Evolutionary conservation across 2,797 vertebrate species (phyloP).

Genomic region (Poeciliopsis gracilis): DNA sequence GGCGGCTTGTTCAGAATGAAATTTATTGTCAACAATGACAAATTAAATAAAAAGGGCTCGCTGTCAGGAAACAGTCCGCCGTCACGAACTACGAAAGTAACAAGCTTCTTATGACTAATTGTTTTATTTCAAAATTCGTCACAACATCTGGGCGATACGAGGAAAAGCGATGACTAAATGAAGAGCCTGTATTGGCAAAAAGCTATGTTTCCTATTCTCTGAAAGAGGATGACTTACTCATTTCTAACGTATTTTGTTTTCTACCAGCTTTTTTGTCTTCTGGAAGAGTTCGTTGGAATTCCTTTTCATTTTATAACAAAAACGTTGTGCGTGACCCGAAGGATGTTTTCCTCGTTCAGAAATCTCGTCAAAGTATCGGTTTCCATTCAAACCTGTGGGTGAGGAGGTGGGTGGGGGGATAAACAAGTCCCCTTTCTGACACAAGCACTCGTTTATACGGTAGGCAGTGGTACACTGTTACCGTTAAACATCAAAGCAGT

Average conservation of each 20-base stretch:
- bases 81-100: slow-evolving; percentile 26
- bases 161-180: slow-evolving; percentile 21
- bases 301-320: background rate
- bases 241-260: background rate
- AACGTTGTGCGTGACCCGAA: background rate
- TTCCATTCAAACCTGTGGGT: slow-evolving; percentile 69
- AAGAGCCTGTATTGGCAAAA: background rate
- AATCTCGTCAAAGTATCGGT: slow-evolving; percentile 56
- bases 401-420: slow-evolving; percentile 13
- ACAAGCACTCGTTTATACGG: background rate
- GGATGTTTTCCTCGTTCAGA: slow-evolving; percentile 42
- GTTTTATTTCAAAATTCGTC: slow-evolving; percentile 23
- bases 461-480: background rate
- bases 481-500: background rate
- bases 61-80: slow-evolving; percentile 52
- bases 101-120: slow-evolving; percentile 24
- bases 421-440: slow-evolving; percentile 6
- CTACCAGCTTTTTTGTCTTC: background rate
- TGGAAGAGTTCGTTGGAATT: background rate
- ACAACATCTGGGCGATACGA: slow-evolving; percentile 15
- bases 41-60: slow-evolving; percentile 29
- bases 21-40: slow-evolving; percentile 39
- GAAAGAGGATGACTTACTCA: background rate
- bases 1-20: slow-evolving; percentile 32
- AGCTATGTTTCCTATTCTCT: slow-evolving; percentile 9